Percentiles rank a stretch among this genome's conserved stretches.
Evolutionary conservation across 2,113 vertebrate genomes (phyloP).

Genomic region (Zeus faber): DNA sequence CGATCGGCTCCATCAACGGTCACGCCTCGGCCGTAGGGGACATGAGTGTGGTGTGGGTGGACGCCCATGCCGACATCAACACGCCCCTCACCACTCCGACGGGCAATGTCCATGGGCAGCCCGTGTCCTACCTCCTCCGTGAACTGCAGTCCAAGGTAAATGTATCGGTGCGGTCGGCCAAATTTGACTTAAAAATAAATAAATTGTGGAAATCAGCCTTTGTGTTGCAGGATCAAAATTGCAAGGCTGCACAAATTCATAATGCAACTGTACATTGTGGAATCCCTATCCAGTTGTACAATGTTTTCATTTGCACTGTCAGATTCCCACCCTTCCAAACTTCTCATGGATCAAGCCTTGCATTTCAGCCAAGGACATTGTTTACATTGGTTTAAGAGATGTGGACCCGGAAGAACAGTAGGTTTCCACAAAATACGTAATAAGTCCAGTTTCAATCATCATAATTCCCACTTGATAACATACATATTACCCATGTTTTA

Average conservation of each 20-base stretch:
- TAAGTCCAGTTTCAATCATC: background rate
- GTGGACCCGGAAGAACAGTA: conserved; percentile 77
- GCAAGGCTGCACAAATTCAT: too few relatives aligned
- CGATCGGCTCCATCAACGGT: conserved; percentile 75
- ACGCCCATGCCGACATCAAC: conserved; percentile 80
- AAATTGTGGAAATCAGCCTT: too few relatives aligned
- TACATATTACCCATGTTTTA: too few relatives aligned
- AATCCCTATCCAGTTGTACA: too few relatives aligned
- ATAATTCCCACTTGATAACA: too few relatives aligned
- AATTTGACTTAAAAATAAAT: too few relatives aligned
- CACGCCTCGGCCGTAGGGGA: conserved; percentile 54
- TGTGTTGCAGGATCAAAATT: too few relatives aligned
- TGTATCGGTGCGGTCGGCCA: too few relatives aligned
- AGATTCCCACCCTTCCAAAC: conserved; percentile 59
- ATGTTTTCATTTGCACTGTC: too few relatives aligned
- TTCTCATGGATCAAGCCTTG: conserved; percentile 77
- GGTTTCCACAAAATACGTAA: conserved; percentile 20
- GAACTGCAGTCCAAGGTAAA: conserved; percentile 67
- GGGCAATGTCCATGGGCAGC: conserved; percentile 77
- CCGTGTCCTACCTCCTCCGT: conserved; percentile 68
- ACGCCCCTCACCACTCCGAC: conserved; percentile 70
- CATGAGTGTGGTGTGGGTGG: conserved; percentile 76
- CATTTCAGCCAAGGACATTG: conserved; percentile 62
- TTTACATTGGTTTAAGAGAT: conserved; percentile 78
- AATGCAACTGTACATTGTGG: too few relatives aligned